Percentiles rank a stretch among this genome's conserved stretches.
phyloP scores from a whole-genome alignment of 2,113 vertebrate genomes.

The Oreotrochilus melanogaster region DNA sequence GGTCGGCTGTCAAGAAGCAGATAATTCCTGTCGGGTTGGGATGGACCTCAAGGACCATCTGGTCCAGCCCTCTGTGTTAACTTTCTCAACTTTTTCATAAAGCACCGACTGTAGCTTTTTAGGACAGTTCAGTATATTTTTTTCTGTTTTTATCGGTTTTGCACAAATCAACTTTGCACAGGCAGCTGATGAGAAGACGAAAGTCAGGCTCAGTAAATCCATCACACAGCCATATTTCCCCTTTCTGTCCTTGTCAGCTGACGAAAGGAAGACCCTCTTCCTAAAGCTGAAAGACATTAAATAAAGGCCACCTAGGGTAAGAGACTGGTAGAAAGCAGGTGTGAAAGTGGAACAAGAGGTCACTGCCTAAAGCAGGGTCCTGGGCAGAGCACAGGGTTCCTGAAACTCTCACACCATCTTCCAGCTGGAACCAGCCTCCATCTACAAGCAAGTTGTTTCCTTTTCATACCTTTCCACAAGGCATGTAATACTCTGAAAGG shows the following conservation, averaged over 20 bases:
- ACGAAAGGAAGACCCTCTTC: not conserved
- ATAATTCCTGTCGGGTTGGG: no score
- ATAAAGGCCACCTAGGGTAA: fast-evolving
- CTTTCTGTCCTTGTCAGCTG: not conserved
- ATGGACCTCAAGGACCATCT: no score
- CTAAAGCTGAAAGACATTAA: not conserved
- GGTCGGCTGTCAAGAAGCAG: not conserved
- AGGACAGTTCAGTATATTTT: not conserved
- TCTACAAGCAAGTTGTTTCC: not conserved
- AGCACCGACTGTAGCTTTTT: not conserved
- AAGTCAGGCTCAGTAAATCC: not conserved
- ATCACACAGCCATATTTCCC: not conserved
- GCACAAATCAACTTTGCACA: not conserved
- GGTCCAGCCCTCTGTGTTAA: no score
- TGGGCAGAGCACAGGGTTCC: fast-evolving
- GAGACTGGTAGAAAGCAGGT: not conserved
- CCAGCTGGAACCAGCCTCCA: not conserved
- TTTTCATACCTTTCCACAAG: not conserved
- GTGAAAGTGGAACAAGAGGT: not conserved
- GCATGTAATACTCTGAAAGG: not conserved
- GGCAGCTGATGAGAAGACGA: not conserved
- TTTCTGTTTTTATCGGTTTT: not conserved
- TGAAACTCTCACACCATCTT: not conserved
- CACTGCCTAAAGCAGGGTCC: fast-evolving
- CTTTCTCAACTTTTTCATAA: not conserved